phyloP scores from a whole-genome alignment of 2,797 vertebrate genomes.

The Sciurus carolinensis region DNA sequence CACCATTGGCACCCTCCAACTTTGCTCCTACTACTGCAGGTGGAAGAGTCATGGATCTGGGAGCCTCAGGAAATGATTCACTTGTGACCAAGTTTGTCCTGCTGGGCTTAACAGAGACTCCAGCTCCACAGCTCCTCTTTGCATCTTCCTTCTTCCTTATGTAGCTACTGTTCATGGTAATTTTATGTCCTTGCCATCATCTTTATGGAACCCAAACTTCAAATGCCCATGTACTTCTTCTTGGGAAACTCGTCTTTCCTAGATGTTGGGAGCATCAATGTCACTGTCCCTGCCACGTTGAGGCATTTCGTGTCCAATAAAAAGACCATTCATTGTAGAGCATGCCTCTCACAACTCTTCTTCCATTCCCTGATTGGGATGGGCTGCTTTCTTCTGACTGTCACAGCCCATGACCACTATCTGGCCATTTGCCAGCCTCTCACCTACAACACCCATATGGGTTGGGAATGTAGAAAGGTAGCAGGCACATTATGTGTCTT shows the following conservation, averaged over 20 bases:
- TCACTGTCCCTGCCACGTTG: slow-evolving; percentile 57
- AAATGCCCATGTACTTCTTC: slow-evolving; percentile 77
- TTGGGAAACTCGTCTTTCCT: slow-evolving; percentile 73
- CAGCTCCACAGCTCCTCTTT: slow-evolving; percentile 65
- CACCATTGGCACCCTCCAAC: not conserved
- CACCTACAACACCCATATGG: slow-evolving; percentile 77
- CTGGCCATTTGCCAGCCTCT: slow-evolving; percentile 83
- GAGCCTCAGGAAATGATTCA: not conserved
- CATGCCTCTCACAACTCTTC: slow-evolving; percentile 34
- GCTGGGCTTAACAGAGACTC: slow-evolving; percentile 69
- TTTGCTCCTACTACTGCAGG: not conserved
- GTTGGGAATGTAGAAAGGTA: slow-evolving; percentile 33
- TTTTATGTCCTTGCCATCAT: slow-evolving; percentile 76
- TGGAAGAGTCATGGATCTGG: slow-evolving; percentile 57
- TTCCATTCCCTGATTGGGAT: slow-evolving; percentile 71
- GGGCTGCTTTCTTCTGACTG: slow-evolving; percentile 80
- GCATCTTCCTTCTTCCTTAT: slow-evolving; percentile 67
- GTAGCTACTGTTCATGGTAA: slow-evolving; percentile 66
- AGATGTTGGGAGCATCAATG: slow-evolving; percentile 62
- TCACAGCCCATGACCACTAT: slow-evolving; percentile 80
- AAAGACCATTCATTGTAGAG: slow-evolving; percentile 60
- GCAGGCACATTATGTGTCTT: slow-evolving; percentile 45
- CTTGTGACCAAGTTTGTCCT: slow-evolving; percentile 74
- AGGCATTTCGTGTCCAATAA: slow-evolving; percentile 71
- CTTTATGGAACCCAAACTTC: slow-evolving; percentile 15